Base-by-base conservation (phyloP, 2,797 vertebrate genomes). In the Schizopygopsis pylzovi region DNA sequence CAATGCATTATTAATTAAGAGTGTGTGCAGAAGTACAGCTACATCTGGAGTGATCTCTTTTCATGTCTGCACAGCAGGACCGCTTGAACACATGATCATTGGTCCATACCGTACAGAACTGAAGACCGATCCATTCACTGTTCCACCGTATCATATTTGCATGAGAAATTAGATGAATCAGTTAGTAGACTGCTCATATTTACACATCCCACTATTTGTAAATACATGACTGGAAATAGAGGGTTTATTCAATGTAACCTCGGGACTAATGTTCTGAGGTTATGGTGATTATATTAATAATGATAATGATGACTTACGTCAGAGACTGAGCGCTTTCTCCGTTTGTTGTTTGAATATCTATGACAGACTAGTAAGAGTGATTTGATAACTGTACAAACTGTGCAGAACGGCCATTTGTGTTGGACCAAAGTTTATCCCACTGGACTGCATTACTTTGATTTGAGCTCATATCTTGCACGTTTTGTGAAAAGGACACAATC, bases 41-140 rank as follows among this genome's bases (percentile, higher is more conserved):
- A 85, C 85, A 79, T 95, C 91, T 94, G 92, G 87, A 88, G 75
- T 6, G 0, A 85, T 90, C 84, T 71, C 78, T 28, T 16, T 87
- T 86, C 81, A 67, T 89, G 81, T 88, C 82, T 0, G 81, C 87
- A 85, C 92, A 90, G 92, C 4, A 18, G 90, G 89, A 90, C 89
- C 90, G 87, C 87, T 83, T 88, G 71, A 45, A 89, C 91, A 91
- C 59, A 12, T 25, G 80, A 72, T 25, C 25, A 39, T 11, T 76
- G 33, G 68, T 70, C 77, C 78, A 75, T 85, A 49, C 16, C 10
- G 18, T 59, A 77, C 41, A 28, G 67, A 85, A 33, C 28, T 68
- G 12, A 81, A 39, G 28, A 41, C 63, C 2, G 20, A 54, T n/a
- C 18, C 33, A 52, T 68, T 68, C 25, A 16, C 20, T 43, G 43